Percentiles rank a stretch among this genome's conserved stretches.
These are phyloP conservation scores for Oxystoma pomonae DNA, from an alignment of 2,888 invertebrate species.

Conservation along the genomic window DNA sequence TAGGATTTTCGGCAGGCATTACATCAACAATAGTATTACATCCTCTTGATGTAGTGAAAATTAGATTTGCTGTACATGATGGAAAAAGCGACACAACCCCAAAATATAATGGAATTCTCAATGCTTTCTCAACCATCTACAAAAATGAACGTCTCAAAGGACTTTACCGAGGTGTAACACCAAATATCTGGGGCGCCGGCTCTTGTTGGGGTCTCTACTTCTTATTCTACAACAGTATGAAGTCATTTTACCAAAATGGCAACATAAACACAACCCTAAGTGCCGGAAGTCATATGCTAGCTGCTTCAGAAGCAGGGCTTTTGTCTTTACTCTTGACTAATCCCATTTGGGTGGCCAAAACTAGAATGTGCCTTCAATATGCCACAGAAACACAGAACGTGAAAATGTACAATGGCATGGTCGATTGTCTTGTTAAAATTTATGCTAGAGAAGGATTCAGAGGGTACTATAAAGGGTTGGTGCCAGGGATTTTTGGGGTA, in stretches of 20 bases:
- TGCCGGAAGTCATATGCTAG: slow-evolving; percentile 80
- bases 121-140: slow-evolving; percentile 80
- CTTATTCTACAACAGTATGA: slow-evolving; percentile 90
- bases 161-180: slow-evolving; percentile 94
- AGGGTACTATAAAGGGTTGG: slow-evolving; percentile 92
- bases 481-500: slow-evolving; percentile 95
- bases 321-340: slow-evolving; percentile 89
- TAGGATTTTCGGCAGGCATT: slow-evolving; percentile 74
- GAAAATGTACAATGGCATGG: slow-evolving; percentile 75
- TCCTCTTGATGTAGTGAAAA: slow-evolving; percentile 97
- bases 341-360: slow-evolving; percentile 99
- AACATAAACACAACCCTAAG: slow-evolving; percentile 75
- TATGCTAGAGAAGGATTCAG: slow-evolving; percentile 83
- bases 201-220: slow-evolving; percentile 98
- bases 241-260: slow-evolving; percentile 84
- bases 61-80: slow-evolving; percentile 97
- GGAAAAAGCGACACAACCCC: slow-evolving; percentile 74
- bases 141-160: slow-evolving; percentile 82
- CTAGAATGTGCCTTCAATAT: slow-evolving; percentile 92
- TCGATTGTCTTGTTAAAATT: slow-evolving; percentile 86
- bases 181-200: slow-evolving; percentile 95
- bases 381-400: slow-evolving; percentile 34
- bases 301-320: slow-evolving; percentile 86
- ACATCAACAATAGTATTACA: slow-evolving; percentile 90
- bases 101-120: slow-evolving; percentile 77